Evolutionary conservation across 2,797 vertebrate species (phyloP).

Genomic region (Apogon hyalosoma): DNA sequence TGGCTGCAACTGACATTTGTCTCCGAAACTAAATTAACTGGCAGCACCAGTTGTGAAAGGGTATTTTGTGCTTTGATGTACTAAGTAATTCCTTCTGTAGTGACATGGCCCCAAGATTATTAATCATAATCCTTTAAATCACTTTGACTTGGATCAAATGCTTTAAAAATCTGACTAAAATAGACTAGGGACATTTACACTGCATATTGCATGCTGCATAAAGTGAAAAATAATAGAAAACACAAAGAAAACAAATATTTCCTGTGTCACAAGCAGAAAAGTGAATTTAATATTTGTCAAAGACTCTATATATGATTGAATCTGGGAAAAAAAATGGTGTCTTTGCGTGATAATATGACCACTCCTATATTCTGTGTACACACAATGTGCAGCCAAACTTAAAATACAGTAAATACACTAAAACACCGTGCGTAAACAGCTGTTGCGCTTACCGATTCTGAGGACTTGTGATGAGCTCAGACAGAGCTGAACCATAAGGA

Average conservation of each 20-base stretch:
- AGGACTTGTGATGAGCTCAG: conserved; percentile 89
- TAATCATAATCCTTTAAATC: conserved; percentile 12
- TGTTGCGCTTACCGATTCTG: conserved; percentile 90
- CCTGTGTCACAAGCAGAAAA: too few species aligned
- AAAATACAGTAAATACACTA: neutral
- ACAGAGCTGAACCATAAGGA: conserved; percentile 68
- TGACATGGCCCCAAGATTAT: conserved; percentile 3
- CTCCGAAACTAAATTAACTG: conserved; percentile 7
- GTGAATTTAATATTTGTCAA: too few species aligned
- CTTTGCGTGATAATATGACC: neutral
- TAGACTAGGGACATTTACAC: neutral
- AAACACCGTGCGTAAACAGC: conserved; percentile 58
- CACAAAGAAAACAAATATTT: too few species aligned
- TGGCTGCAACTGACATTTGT: conserved; percentile 3
- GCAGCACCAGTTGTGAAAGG: neutral
- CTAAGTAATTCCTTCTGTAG: neutral
- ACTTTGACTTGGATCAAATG: neutral
- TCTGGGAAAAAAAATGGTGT: too few species aligned
- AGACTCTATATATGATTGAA: too few species aligned
- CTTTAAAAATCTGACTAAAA: neutral
- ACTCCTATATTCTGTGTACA: too few species aligned
- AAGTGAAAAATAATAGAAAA: too few species aligned
- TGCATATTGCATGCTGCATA: neutral
- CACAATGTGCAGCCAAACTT: neutral
- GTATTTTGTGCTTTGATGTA: conserved; percentile 8